Evolutionary conservation across 2,113 vertebrate genomes (phyloP), one percentile per base, ranked within the genome.

Genomic region (Ameiurus melas): DNA sequence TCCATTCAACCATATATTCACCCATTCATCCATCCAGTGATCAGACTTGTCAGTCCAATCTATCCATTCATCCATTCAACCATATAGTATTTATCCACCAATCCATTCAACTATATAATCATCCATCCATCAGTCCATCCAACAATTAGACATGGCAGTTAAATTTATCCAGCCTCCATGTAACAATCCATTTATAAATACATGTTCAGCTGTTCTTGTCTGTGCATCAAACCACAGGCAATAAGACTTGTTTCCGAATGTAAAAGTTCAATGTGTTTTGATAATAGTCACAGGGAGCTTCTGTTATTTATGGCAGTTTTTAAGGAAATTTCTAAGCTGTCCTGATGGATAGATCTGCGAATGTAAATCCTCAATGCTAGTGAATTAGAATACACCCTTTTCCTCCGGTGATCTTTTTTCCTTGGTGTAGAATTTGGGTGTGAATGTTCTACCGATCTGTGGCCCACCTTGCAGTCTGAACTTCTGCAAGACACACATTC

Each of bases 401-500:
- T 39, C 58, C 30, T 47, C 68, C 68, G 87, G 1, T 73, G 55
- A 17, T 47, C 43, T 57, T n/a, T 47, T 51, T 51, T 51, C 47
- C 47, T 51, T 51, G 53, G 43, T 71, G 47, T 70, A 36, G 87
- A 85, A 83, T 71, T 87, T 89, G 62, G 43, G 13, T 64, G 58
- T 86, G 6, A 70, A 64, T 43, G 86, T 88, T 89, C 75, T 88
- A 83, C 88, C 84, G 47, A 93, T 90, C 93, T 95, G 92, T 83
- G 12, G 60, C 70, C 71, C 92, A 91, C 88, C 91, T 47, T 94
- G 90, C 89, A 86, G 84, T 68, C 57, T 85, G 33, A 92, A 87
- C 91, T 55, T 87, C 36, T 80, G 75, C 5, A 78, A 53, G 47
- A 83, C 30, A 68, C 60, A 86, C 70, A 53, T 25, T 79, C 81